Evolutionary conservation across 2,797 vertebrate species (phyloP), one percentile per base, ranked within the genome.

Genomic region (Myotis planiceps): DNA sequence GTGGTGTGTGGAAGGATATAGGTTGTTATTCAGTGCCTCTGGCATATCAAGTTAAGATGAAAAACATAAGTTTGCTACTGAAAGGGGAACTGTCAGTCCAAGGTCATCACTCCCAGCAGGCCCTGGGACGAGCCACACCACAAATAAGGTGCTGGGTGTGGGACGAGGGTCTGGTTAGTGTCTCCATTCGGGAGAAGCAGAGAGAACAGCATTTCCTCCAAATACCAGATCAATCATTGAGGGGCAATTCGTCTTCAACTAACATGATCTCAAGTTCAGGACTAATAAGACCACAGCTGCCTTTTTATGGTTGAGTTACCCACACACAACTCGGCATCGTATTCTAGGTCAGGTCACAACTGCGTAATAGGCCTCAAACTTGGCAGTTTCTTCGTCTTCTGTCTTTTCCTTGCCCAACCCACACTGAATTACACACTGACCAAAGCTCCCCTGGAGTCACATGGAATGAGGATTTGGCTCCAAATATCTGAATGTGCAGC

Each of bases 281-380:
- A 93, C 96, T 97, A 97, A 97, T 97, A 97, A 94, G 93, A 97
- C 97, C 97, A 82, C 96, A 97, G 95, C 93, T 96, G 96, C 81
- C 92, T 97, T 95, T 96, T 95, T 96, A 97, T 90, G 97, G 96
- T 79, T 92, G 93, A 96, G 93, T 80, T 95, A 95, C 93, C 92
- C 96, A 88, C 97, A 95, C 92, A 88, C 95, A 97, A 83, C 92
- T 97, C 95, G 69, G 96, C 95, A 95, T 96, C 25, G 0, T 95
- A 90, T 94, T 97, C 96, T 88, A 92, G 88, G 97, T 96, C 97
- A 95, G 97, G 95, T 97, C 97, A 95, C 81, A 94, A 96, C 93
- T 97, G 96, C 81, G 78, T 94, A 97, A 97, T 79, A 88, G 92
- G 96, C 96, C 95, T 97, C 93, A 92, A 53, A 90, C 92, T 97